Conservation (phyloP, 2,888 invertebrate species). For the Orthonychiurus folsomi region DNA sequence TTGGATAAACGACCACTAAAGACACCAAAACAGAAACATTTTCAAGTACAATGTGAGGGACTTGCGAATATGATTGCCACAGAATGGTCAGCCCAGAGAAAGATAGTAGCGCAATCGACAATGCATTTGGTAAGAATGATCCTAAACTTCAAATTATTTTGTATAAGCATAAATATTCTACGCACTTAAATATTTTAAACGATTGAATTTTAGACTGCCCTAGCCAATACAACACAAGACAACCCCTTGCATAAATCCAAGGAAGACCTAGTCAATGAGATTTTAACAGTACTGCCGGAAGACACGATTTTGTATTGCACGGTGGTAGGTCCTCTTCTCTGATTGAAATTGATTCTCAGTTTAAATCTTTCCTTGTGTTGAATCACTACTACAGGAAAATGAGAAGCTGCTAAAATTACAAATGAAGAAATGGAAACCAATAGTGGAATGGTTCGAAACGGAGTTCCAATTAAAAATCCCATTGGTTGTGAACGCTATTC, state of each 20-base stretch:
- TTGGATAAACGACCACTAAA: constrained; percentile 81
- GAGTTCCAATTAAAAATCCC: constrained; percentile 58
- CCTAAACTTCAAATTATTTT: background rate
- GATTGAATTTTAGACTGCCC: constrained; percentile 58
- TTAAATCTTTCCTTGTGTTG: constrained; percentile 9
- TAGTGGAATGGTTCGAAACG: constrained; percentile 80
- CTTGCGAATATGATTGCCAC: constrained; percentile 85
- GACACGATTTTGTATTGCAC: constrained; percentile 74
- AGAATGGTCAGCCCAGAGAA: constrained; percentile 86
- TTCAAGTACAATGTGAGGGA: constrained; percentile 71
- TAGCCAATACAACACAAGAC: constrained; percentile 84
- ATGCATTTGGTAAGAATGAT: constrained; percentile 87
- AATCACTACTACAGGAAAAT: constrained; percentile 53
- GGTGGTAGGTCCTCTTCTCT: constrained; percentile 45
- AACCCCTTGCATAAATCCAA: constrained; percentile 76
- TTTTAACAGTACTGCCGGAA: constrained; percentile 69
- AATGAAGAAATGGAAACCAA: constrained; percentile 75
- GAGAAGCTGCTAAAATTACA: constrained; percentile 67
- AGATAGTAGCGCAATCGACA: constrained; percentile 61
- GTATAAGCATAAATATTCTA: background rate
- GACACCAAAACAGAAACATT: constrained; percentile 71
- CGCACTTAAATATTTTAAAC: background rate
- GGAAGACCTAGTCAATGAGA: constrained; percentile 64
- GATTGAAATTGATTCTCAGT: background rate
- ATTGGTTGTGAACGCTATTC: constrained; percentile 57